Evolutionary conservation across 37 sponge, comb jelly and placozoan species (phyloP).

Genomic region (Aphrocallistes beatrix): DNA sequence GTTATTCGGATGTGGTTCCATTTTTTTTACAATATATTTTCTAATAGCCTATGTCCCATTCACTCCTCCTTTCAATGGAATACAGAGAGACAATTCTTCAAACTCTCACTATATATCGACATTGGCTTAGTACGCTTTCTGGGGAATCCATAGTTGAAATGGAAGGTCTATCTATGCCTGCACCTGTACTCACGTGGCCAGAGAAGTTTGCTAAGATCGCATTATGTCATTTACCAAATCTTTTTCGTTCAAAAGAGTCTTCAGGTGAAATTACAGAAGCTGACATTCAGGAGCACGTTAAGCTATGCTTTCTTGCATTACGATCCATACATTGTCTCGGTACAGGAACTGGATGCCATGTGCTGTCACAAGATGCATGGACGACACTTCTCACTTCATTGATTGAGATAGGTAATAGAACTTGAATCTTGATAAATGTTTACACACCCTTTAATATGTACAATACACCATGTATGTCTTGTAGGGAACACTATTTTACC

Average conservation of each 20-base stretch:
- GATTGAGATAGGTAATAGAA: not conserved
- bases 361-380: not conserved
- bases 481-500: constrained; percentile 22
- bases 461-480: not conserved
- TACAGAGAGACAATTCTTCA: not conserved
- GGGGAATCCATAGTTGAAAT: not conserved
- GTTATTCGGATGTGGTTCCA: too few species aligned
- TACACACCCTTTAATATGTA: too few species aligned
- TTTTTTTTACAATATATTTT: not conserved
- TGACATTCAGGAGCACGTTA: not conserved
- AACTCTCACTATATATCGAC: not conserved
- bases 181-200: not conserved
- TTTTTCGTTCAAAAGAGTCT: not conserved
- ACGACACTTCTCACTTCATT: not conserved
- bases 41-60: not conserved
- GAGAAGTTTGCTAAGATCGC: not conserved
- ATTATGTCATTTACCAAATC: not conserved
- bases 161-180: not conserved
- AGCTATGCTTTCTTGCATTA: not conserved
- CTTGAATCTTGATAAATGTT: too few species aligned
- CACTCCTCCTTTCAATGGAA: not conserved
- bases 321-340: not conserved
- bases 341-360: not conserved
- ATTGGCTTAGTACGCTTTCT: not conserved
- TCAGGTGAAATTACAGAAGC: not conserved